These are phyloP conservation scores for Phallusia fumigata DNA, from an alignment of 23 tunicate species.

Conservation along the genomic window DNA sequence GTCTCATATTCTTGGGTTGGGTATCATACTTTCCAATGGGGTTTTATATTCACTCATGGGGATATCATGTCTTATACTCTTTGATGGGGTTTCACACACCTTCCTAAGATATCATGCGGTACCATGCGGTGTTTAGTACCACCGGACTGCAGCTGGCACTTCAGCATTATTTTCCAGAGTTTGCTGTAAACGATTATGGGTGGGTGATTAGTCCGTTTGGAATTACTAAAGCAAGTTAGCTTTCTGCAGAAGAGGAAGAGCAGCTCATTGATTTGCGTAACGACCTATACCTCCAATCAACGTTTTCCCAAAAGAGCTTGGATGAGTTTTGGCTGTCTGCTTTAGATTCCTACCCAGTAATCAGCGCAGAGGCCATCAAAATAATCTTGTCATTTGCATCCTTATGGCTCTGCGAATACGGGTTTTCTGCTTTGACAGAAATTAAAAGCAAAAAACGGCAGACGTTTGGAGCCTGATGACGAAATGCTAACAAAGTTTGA, in stretches of 20 bases:
- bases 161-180: slow-evolving; percentile 58
- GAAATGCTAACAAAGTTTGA: too few species aligned
- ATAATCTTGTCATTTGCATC: slow-evolving; percentile 63
- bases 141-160: slow-evolving; percentile 54
- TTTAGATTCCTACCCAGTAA: slow-evolving; percentile 39
- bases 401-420: slow-evolving; percentile 56
- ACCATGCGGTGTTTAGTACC: too few species aligned
- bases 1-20: too few species aligned
- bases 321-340: slow-evolving; percentile 54
- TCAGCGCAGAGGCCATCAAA: slow-evolving; percentile 44
- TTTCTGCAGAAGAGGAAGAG: slow-evolving; percentile 58
- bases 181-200: slow-evolving; percentile 61
- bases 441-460: slow-evolving; percentile 46
- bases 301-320: slow-evolving; percentile 53
- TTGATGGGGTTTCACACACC: too few species aligned
- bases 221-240: slow-evolving; percentile 51
- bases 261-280: slow-evolving; percentile 70
- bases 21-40: too few species aligned
- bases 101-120: too few species aligned
- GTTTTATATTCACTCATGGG: too few species aligned
- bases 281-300: slow-evolving; percentile 50
- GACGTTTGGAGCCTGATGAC: slow-evolving; percentile 44
- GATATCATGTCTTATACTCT: too few species aligned
- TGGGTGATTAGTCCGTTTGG: slow-evolving; percentile 66
- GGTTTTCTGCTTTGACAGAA: slow-evolving; percentile 55